phyloP scores from a whole-genome alignment of 2,797 vertebrate species.

The Siniperca undulata region DNA sequence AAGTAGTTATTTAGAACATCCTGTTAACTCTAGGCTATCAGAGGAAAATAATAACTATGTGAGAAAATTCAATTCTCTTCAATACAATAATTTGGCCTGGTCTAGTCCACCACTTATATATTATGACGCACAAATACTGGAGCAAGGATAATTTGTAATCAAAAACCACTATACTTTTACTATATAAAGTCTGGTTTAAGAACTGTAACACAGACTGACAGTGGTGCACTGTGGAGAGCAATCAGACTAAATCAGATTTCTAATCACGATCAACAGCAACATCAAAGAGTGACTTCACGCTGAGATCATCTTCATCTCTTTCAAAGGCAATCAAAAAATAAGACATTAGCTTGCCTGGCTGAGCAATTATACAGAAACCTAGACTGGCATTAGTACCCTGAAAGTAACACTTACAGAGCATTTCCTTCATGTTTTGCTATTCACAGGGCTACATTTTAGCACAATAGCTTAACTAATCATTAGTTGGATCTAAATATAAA shows the following conservation, averaged over 20 bases:
- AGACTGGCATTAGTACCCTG: conserved; percentile 16
- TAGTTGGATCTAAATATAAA: conserved; percentile 38
- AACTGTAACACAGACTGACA: neutral
- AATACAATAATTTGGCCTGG: conserved; percentile 3
- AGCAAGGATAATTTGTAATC: conserved; percentile 17
- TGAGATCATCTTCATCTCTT: conserved; percentile 31
- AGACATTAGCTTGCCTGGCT: neutral
- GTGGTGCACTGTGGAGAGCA: conserved; percentile 7
- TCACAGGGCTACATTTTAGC: conserved; percentile 35
- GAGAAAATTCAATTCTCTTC: neutral
- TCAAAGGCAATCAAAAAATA: conserved; percentile 29
- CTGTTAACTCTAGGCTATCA: neutral
- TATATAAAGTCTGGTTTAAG: neutral
- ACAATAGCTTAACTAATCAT: conserved; percentile 55
- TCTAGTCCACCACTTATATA: conserved; percentile 7
- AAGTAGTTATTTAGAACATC: conserved; percentile 13
- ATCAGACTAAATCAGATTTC: conserved; percentile 29
- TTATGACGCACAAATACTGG: conserved; percentile 19
- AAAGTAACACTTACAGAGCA: conserved; percentile 20
- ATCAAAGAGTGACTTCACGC: conserved; percentile 17
- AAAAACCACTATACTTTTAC: conserved; percentile 12
- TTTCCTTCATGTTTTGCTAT: conserved; percentile 14
- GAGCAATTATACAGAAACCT: conserved; percentile 6
- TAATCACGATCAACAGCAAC: conserved; percentile 31
- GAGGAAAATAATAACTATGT: neutral